Evolutionary conservation across 2,797 vertebrate species (phyloP), one percentile per base, ranked within the genome.

Genomic region (Helostoma temminkii): DNA sequence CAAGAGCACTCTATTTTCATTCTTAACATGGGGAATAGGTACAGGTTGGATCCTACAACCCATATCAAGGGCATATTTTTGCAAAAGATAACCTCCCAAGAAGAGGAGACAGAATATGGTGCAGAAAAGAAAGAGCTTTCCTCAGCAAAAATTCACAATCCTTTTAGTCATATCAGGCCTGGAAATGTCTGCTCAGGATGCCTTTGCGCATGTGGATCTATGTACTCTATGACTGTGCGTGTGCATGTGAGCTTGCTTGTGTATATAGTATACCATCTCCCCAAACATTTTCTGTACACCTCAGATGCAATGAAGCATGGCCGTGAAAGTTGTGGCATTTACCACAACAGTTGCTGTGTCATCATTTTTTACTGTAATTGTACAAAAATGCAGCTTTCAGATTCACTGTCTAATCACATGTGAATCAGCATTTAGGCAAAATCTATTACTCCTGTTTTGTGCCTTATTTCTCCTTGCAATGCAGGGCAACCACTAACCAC

Each of bases 1-100:
- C 92, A 92, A 80, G 80, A 91, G 83, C 70, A 80, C 82, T 92
- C 90, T 90, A 93, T 93, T 93, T 93, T 91, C 76, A 82, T 88
- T 84, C 77, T 82, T 87, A 86, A 89, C 86, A 75, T 80, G 64
- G 84, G 83, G 74, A 89, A 86, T 71, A 78, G 80, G 83, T 75
- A 76, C 80, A 85, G 66, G 77, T 80, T 71, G 84, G 76, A 75
- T 80, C 78, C 74, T 81, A 68, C 71, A 91, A 86, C 86, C 81
- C 76, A 58, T 84, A 91, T 91, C 88, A 92, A 91, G 86, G 87
- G 53, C 78, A 80, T 56, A 19, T 79, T 88, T 88, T 82, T 81
- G 72, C 79, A 63, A 79, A 86, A 48, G 84, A 89, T 90, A 93
- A 90, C 89, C 87, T 91, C 76, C 77, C 76, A 82, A 42, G 84